Percentiles rank a stretch among this genome's conserved stretches.
Conservation (phyloP, 2,888 invertebrate genomes). For the Drosophila flavopinicola region DNA sequence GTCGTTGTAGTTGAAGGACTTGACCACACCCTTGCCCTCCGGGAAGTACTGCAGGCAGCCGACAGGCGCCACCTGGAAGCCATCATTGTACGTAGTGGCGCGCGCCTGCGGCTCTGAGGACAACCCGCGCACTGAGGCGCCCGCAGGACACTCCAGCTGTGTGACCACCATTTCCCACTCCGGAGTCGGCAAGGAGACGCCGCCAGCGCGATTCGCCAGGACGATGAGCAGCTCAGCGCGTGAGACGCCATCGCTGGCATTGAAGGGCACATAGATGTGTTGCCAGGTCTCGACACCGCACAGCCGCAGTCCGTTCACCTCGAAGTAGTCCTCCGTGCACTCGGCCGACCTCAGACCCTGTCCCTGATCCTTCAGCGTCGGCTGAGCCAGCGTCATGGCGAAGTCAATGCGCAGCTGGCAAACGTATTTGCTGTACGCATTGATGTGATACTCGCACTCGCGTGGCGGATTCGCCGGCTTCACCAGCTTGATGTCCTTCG, state of each 20-base stretch:
- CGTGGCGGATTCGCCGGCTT: slow-evolving; percentile 67
- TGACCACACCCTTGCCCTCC: slow-evolving; percentile 56
- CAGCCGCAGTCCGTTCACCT: slow-evolving; percentile 76
- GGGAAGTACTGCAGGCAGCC: slow-evolving; percentile 81
- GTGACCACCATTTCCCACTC: slow-evolving; percentile 66
- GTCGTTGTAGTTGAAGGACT: slow-evolving; percentile 86
- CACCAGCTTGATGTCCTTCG: slow-evolving; percentile 67
- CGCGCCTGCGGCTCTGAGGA: slow-evolving; percentile 10
- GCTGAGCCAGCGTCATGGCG: slow-evolving; percentile 74
- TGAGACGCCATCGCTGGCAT: slow-evolving; percentile 68
- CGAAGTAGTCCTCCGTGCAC: slow-evolving; percentile 67
- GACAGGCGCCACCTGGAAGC: slow-evolving; percentile 71
- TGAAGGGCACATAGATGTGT: slow-evolving; percentile 83
- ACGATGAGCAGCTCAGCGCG: slow-evolving; percentile 42
- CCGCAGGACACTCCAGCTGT: slow-evolving; percentile 76
- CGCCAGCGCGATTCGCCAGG: slow-evolving; percentile 58
- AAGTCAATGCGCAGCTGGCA: slow-evolving; percentile 79
- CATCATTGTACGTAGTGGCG: slow-evolving; percentile 56
- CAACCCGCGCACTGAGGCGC: slow-evolving; percentile 61
- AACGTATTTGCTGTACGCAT: slow-evolving; percentile 66
- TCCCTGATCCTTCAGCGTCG: slow-evolving; percentile 47
- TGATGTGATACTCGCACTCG: slow-evolving; percentile 63
- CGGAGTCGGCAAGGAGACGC: slow-evolving; percentile 38
- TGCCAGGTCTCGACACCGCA: slow-evolving; percentile 88
- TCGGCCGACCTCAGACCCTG: slow-evolving; percentile 52